Evolutionary conservation across 1,140 invertebrate genomes (phyloP).

Genomic region (Zophobas morio): DNA sequence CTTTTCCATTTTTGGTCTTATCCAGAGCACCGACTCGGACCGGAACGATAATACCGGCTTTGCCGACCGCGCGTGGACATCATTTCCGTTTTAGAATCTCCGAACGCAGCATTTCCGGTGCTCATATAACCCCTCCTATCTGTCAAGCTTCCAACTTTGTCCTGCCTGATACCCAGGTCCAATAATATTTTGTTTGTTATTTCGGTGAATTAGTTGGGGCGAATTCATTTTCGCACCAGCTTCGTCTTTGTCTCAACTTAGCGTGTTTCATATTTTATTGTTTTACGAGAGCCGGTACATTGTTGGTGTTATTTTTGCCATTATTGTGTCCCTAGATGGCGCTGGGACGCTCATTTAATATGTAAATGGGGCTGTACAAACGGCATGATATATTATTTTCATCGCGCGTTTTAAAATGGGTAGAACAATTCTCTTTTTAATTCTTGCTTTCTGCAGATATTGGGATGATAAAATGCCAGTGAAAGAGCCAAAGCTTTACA

Average conservation of each 20-base stretch:
- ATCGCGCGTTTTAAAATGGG: conserved; percentile 11
- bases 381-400: conserved; percentile 29
- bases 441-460: conserved; percentile 20
- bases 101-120: conserved; percentile 32
- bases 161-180: background rate
- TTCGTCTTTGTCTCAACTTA: conserved; percentile 27
- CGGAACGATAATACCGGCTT: conserved; percentile 39
- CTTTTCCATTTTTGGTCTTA: conserved; percentile 24
- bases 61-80: conserved; percentile 32
- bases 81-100: conserved; percentile 41
- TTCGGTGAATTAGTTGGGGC: background rate
- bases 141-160: conserved; percentile 21
- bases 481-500: no score
- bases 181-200: background rate
- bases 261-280: conserved; percentile 34
- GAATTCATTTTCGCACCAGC: background rate
- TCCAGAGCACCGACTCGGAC: conserved; percentile 13
- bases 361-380: conserved; percentile 31
- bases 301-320: conserved; percentile 33
- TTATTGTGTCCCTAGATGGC: conserved; percentile 30
- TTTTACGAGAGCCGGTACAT: conserved; percentile 17
- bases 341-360: conserved; percentile 38
- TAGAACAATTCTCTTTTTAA: background rate
- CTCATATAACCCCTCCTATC: conserved; percentile 38
- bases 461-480: background rate